Conservation (phyloP, 2,888 invertebrate genomes). For the Mamestra brassicae region DNA sequence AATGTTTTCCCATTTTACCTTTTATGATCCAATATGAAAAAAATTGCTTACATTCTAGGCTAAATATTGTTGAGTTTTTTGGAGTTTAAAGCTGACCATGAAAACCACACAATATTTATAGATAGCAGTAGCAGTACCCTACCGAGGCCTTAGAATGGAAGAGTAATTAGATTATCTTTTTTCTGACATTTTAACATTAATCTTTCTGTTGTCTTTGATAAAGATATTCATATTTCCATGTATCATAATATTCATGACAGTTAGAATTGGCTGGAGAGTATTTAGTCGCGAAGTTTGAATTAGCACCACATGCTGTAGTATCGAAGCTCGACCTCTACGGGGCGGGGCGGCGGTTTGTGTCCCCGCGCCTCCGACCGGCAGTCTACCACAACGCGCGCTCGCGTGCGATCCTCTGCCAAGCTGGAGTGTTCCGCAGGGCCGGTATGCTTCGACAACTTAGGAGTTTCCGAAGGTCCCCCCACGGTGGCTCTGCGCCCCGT, state of each 20-base stretch:
- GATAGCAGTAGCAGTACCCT: background rate
- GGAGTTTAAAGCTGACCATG: background rate
- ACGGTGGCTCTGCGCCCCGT: constrained; percentile 82
- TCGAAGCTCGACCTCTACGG: constrained; percentile 75
- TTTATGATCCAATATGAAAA: background rate
- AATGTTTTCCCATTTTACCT: background rate
- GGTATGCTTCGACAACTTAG: constrained; percentile 89
- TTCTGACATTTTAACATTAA: constrained; percentile 8
- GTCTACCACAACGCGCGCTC: constrained; percentile 86
- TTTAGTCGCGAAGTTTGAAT: constrained; percentile 80
- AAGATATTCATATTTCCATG: constrained; percentile 35
- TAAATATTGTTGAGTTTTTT: background rate
- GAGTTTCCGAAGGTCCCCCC: constrained; percentile 82
- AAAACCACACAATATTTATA: constrained; percentile 9
- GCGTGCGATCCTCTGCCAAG: constrained; percentile 86
- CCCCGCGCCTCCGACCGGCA: constrained; percentile 78
- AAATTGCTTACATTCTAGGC: background rate
- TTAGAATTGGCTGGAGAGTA: constrained; percentile 57
- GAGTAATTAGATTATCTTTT: background rate
- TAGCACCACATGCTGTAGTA: constrained; percentile 77
- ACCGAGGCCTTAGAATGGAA: background rate
- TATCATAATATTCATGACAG: constrained; percentile 54
- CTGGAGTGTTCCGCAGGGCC: constrained; percentile 89
- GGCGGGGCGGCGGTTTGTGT: constrained; percentile 73
- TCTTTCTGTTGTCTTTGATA: constrained; percentile 13